Evolutionary conservation across 2,888 invertebrate species (phyloP), one percentile per base, ranked within the genome.

Genomic region (Zootermopsis nevadensis): DNA sequence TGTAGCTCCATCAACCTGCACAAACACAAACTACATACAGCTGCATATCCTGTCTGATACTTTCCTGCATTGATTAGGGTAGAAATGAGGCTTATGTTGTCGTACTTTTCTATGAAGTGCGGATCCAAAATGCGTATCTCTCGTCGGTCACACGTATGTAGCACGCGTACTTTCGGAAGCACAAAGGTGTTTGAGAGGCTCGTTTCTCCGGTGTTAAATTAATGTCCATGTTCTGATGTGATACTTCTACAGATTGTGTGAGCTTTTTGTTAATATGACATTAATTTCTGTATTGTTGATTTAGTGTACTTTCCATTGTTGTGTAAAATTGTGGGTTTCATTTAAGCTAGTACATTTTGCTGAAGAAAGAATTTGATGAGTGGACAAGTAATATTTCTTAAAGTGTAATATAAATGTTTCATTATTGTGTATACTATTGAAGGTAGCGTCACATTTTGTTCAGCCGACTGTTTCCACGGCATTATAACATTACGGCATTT

Each of bases 1-100:
- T 79, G 79, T 60, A 27, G 55, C 60, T 79, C 79, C 79, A 79
- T 79, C 53, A 30, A 10, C 35, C 53, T 33, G 60, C 35, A 79
- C 22, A 55, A 27, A 31, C 60, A 60, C 30, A 79, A 53, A 79
- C 38, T 77, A 77, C n/a, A n/a, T 53, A 77, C 69, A 33, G 69
- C 22, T 69, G 69, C 19, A 33, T 33, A 27, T 33, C n/a, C 33
- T n/a, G 30, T 79, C 79, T 79, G 79, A 60, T 79, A 79, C 79
- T 53, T 30, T 79, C 79, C 74, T 74, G 74, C 74, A 38, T 38
- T 22, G 27, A 42, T 22, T 27, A 33, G 15, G 22, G 15, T 69
- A 15, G 22, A 27, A 30, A 33, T 30, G 33, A 30, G 69, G 69
- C 69, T 7, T 7, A 69, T 30, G 27, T 33, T 22, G 22, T 33